Percentiles rank a stretch among this genome's conserved stretches.
Evolutionary conservation across 2,888 invertebrate species (phyloP).

Genomic region (Megaustenia siamemsis): DNA sequence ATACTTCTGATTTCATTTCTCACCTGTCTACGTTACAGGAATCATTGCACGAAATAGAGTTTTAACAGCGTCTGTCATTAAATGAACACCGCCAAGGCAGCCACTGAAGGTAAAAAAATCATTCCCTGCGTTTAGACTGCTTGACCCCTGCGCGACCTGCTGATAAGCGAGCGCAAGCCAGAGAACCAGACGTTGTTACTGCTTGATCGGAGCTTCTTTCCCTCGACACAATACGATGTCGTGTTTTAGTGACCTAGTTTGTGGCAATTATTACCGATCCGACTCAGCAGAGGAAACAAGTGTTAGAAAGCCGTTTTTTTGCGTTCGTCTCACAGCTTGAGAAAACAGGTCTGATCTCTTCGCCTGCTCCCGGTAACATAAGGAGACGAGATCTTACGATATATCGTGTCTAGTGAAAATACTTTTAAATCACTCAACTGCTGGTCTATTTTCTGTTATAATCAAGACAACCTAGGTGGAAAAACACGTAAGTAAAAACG

Average conservation of each 20-base stretch:
- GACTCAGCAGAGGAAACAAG: constrained; percentile 21
- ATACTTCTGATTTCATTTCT: too few species aligned
- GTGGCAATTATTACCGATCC: constrained; percentile 33
- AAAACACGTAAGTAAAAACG: not conserved
- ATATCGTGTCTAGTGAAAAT: constrained; percentile 20
- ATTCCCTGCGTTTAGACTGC: not conserved
- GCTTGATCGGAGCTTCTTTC: constrained; percentile 7
- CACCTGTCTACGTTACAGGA: too few species aligned
- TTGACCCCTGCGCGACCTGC: constrained; percentile 25
- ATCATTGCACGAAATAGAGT: too few species aligned
- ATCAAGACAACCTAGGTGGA: not conserved
- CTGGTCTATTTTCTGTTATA: constrained; percentile 2
- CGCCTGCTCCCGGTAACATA: not conserved
- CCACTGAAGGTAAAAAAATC: constrained; percentile 12
- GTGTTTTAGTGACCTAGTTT: constrained; percentile 28
- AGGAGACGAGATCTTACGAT: constrained; percentile 1
- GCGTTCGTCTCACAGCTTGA: not conserved
- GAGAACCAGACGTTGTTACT: not conserved
- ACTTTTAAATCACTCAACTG: not conserved
- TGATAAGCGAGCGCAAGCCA: constrained; percentile 19
- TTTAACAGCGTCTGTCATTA: too few species aligned
- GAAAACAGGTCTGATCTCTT: not conserved
- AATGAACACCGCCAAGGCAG: not conserved
- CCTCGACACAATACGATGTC: constrained; percentile 24
- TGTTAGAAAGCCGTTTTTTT: constrained; percentile 20